Base-by-base conservation (phyloP, 2,113 vertebrate species). In the Bubo scandiacus region DNA sequence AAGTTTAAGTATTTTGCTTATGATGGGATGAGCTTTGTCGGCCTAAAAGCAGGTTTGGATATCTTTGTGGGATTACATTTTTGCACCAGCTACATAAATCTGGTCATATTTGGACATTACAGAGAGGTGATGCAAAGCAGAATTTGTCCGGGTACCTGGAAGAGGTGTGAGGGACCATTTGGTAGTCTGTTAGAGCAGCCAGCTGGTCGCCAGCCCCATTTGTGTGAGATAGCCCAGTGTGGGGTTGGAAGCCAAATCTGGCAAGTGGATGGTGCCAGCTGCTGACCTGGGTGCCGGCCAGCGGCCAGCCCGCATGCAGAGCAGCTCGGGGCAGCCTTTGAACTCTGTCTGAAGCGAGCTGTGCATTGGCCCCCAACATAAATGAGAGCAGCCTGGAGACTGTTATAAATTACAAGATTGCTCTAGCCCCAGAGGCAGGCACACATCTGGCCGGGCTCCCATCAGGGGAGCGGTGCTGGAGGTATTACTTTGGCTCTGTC, bases 331-430 rank as follows among this genome's bases (percentile, higher is more conserved):
- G 65, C 67, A 84, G 88, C 66, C 91, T 95, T 97, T 94, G 94
- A 92, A 94, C 93, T 96, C 55, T 23, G 63, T 47, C 81, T 95
- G 89, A 58, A 66, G 71, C 0, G 12, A 88, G 85, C 82, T 81
- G 61, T 66, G 77, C 61, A 2, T 85, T n/a, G 83, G 88, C 96
- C 92, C 75, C 80, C 72, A 47, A 6, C 5, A 0, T 82, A 94
- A 94, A 96, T 93, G 89, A 95, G 90, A 84, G 92, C 86, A 95
- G 92, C 90, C 83, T 94, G 91, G 77, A 84, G 92, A 34, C 77
- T 92, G 88, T 92, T 95, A 27, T 19, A 15, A 94, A 92, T 95
- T 92, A 94, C 47, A n/a, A 11, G 54, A 22, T 10, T 49, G 70
- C 85, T 82, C 21, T 18, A 67, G 94, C 96, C 88, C 81, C 92